These are phyloP conservation scores for Conger conger DNA, from an alignment of 2,113 vertebrate species.

Conservation along the genomic window DNA sequence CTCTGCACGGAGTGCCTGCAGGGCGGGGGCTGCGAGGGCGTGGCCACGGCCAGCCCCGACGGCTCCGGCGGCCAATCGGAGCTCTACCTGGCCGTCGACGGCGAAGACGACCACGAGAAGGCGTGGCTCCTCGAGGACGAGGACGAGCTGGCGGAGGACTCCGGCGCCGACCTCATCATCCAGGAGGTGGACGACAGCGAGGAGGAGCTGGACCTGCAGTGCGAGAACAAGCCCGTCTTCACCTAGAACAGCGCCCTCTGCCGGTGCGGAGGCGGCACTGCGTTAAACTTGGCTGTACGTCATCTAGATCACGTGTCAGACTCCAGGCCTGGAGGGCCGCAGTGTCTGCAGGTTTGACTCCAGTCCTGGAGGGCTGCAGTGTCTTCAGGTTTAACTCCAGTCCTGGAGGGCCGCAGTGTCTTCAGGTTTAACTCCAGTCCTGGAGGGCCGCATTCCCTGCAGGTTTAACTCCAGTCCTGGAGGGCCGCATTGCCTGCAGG, in stretches of 20 bases:
- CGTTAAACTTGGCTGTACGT: background rate
- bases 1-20: conserved; percentile 87
- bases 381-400: too few species aligned
- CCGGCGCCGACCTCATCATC: conserved; percentile 88
- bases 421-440: too few species aligned
- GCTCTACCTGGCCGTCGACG: conserved; percentile 78
- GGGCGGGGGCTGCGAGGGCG: conserved; percentile 83
- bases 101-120: conserved; percentile 77
- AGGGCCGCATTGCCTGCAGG: too few species aligned
- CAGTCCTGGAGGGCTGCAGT: too few species aligned
- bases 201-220: conserved; percentile 76
- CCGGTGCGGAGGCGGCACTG: conserved; percentile 22
- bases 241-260: conserved; percentile 55
- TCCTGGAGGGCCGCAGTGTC: too few species aligned
- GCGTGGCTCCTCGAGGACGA: conserved; percentile 84
- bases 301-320: too few species aligned
- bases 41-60: conserved; percentile 79
- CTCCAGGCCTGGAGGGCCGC: too few species aligned
- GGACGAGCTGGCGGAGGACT: conserved; percentile 90
- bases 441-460: too few species aligned
- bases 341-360: too few species aligned
- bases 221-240: conserved; percentile 70
- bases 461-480: too few species aligned
- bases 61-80: conserved; percentile 61
- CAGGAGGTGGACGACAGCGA: conserved; percentile 95